Conservation (phyloP, 2,113 vertebrate genomes). For the human (Homo sapiens) region DNA sequence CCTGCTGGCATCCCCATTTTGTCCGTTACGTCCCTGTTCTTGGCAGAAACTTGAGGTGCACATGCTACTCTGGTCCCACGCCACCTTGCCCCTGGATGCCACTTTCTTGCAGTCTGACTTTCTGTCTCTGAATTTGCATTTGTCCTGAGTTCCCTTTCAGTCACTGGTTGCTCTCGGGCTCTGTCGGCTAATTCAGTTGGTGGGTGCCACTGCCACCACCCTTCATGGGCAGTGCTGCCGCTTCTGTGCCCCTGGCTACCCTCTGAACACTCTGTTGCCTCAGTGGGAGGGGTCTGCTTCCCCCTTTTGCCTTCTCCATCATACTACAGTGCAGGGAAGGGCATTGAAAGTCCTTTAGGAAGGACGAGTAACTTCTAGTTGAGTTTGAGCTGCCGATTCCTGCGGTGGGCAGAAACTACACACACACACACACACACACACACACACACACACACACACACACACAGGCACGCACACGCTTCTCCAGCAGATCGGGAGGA, state of each 20-base stretch:
- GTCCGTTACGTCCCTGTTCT: no score
- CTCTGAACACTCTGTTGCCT: neutral
- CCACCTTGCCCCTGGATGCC: neutral
- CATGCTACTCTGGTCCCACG: accelerated
- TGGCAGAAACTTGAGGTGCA: neutral
- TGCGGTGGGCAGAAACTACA: neutral
- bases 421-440: no score
- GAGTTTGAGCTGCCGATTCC: neutral
- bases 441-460: no score
- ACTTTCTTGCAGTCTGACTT: neutral
- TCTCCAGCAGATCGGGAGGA: neutral
- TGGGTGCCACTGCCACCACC: neutral
- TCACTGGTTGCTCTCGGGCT: accelerated
- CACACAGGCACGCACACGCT: no score
- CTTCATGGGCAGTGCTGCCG: neutral
- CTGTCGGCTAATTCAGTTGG: no score
- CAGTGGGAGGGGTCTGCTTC: accelerated
- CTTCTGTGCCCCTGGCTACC: neutral
- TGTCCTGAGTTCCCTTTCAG: neutral
- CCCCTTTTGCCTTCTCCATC: neutral
- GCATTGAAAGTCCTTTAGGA: neutral
- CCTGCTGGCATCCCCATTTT: neutral
- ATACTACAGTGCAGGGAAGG: neutral
- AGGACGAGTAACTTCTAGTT: neutral
- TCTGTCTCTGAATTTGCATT: neutral